A percentile compares a stretch with the other conserved stretches of the same genome.
phyloP scores from a whole-genome alignment of 1,140 invertebrate genomes.

The Meteorus sp. region DNA sequence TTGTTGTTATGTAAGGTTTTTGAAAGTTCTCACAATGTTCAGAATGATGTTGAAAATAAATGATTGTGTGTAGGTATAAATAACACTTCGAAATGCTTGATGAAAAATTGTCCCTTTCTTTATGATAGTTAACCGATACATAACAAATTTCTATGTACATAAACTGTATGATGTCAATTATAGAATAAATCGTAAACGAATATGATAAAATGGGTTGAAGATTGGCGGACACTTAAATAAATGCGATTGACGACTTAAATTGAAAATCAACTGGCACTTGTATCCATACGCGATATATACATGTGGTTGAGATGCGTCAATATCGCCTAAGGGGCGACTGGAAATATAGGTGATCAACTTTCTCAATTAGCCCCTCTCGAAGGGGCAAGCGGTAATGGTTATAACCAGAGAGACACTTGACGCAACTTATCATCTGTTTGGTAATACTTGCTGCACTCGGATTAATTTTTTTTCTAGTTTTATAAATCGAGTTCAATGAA shows the following conservation, averaged over 20 bases:
- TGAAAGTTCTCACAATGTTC: no score
- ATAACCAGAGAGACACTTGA: conserved; percentile 24
- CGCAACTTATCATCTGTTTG: conserved; percentile 23
- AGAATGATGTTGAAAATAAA: no score
- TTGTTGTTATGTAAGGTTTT: no score
- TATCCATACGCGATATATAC: background rate
- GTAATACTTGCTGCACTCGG: conserved; percentile 11
- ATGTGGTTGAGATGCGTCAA: conserved; percentile 19
- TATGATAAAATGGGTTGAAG: background rate
- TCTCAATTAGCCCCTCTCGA: conserved; percentile 26
- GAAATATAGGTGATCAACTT: conserved; percentile 29
- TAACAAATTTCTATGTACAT: no score
- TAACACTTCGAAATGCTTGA: no score
- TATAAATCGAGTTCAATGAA: no score
- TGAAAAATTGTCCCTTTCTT: no score
- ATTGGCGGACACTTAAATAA: background rate
- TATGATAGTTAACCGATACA: no score
- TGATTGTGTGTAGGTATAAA: no score
- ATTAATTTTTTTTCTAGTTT: conserved; percentile 10
- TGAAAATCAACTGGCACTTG: background rate
- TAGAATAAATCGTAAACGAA: background rate
- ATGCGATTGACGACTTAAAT: background rate
- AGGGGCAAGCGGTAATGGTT: no score
- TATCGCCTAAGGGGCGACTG: conserved; percentile 7
- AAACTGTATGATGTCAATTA: background rate